Percentiles rank a stretch among this genome's conserved stretches.
Evolutionary conservation across 92 coral and sea anemone species (phyloP).

Genomic region (Meandrina meandrites): DNA sequence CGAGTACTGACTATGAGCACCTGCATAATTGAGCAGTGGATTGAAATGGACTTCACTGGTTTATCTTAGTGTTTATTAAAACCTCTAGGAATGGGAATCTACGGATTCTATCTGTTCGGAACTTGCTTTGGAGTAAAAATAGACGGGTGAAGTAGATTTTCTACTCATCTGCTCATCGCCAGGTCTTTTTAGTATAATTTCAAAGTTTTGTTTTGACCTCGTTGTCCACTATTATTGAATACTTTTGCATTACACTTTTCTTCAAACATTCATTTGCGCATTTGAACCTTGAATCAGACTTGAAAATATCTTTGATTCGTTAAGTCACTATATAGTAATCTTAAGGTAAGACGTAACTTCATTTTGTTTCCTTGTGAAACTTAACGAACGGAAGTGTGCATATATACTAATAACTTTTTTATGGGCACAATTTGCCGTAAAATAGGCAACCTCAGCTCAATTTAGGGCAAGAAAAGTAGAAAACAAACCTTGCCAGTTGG

Average conservation of each 20-base stretch:
- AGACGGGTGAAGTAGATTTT: background rate
- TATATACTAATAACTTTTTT: background rate
- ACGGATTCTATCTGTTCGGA: too few species aligned
- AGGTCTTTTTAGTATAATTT: too few species aligned
- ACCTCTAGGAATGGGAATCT: too few species aligned
- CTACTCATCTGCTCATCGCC: too few species aligned
- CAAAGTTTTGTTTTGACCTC: background rate
- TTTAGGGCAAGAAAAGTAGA: background rate
- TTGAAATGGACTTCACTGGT: too few species aligned
- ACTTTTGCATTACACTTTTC: background rate
- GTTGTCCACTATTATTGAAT: background rate
- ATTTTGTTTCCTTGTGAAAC: background rate
- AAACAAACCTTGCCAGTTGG: too few species aligned
- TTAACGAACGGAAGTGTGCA: background rate
- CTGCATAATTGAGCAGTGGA: too few species aligned
- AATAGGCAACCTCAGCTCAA: background rate
- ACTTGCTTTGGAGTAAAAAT: too few species aligned
- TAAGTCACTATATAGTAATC: background rate
- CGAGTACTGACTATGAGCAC: too few species aligned
- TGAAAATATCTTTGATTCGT: background rate
- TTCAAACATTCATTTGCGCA: background rate
- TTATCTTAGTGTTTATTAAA: too few species aligned
- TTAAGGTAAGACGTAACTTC: background rate
- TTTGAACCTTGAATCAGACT: background rate
- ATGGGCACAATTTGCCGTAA: too few species aligned